Evolutionary conservation across 2,888 invertebrate genomes (phyloP).

Genomic region (Sesia apiformis): DNA sequence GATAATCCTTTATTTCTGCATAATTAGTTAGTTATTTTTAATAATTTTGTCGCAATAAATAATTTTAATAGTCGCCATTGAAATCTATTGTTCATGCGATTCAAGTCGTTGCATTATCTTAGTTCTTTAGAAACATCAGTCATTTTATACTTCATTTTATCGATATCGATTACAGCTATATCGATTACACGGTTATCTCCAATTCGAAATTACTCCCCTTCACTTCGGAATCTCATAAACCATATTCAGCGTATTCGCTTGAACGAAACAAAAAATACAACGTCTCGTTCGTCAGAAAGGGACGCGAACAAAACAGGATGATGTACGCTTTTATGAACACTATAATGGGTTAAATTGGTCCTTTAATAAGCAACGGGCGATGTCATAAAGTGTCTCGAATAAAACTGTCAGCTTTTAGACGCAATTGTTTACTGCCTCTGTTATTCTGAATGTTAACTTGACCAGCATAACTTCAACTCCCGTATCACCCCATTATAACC

Average conservation of each 20-base stretch:
- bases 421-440: conserved; percentile 30
- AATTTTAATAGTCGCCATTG: too few species aligned
- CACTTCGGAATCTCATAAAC: conserved; percentile 60
- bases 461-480: conserved; percentile 18
- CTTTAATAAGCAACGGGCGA: conserved; percentile 53
- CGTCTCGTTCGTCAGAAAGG: conserved; percentile 16
- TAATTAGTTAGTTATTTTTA: too few species aligned
- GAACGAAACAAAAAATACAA: conserved; percentile 23
- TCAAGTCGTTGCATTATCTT: too few species aligned
- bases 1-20: too few species aligned
- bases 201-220: conserved; percentile 52
- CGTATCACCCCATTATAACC: conserved; percentile 3
- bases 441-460: conserved; percentile 24
- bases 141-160: conserved; percentile 4
- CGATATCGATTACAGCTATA: conserved; percentile 10
- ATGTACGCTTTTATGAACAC: conserved; percentile 66
- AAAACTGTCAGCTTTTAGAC: conserved; percentile 45
- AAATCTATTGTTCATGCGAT: too few species aligned
- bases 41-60: too few species aligned
- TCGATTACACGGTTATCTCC: conserved; percentile 2
- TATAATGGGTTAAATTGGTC: conserved; percentile 71
- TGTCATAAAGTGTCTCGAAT: conserved; percentile 54
- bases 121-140: too few species aligned
- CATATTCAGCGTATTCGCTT: conserved; percentile 43
- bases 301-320: conserved; percentile 59